Conservation (phyloP, 1,140 invertebrate genomes). For the Tetragnatha versicolor region DNA sequence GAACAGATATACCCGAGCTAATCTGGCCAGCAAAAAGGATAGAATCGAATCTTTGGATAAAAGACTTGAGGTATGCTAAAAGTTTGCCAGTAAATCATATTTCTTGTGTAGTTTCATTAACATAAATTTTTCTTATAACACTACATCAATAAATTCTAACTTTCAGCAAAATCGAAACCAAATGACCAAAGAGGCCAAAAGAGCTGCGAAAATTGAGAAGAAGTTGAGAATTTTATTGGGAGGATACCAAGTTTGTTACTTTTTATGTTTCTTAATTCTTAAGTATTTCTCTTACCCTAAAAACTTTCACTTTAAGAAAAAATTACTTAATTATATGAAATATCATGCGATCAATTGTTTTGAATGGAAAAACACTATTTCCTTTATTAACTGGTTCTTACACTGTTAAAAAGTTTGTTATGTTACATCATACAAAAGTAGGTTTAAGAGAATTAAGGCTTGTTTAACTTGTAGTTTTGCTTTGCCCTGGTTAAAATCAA, state of each 20-base stretch:
- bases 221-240: slow-evolving; percentile 93
- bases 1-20: slow-evolving; percentile 91
- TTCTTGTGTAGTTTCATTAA: too few species aligned
- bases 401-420: too few species aligned
- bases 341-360: too few species aligned
- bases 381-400: too few species aligned
- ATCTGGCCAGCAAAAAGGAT: slow-evolving; percentile 94
- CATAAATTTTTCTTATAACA: neutral
- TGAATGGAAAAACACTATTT: too few species aligned
- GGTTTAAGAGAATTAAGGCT: too few species aligned
- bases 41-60: slow-evolving; percentile 92
- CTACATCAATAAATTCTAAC: neutral
- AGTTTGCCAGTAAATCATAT: neutral
- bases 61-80: slow-evolving; percentile 73
- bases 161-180: slow-evolving; percentile 81
- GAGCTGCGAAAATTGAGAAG: slow-evolving; percentile 96
- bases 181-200: slow-evolving; percentile 95
- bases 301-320: too few species aligned
- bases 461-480: too few species aligned
- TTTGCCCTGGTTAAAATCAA: too few species aligned
- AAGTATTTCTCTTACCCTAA: neutral
- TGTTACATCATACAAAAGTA: too few species aligned
- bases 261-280: neutral
- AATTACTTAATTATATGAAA: too few species aligned
- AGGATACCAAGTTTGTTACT: slow-evolving; percentile 77